Evolutionary conservation across 1,140 invertebrate genomes (phyloP), one percentile per base, ranked within the genome.

Genomic region (Dreissena rostriformis): DNA sequence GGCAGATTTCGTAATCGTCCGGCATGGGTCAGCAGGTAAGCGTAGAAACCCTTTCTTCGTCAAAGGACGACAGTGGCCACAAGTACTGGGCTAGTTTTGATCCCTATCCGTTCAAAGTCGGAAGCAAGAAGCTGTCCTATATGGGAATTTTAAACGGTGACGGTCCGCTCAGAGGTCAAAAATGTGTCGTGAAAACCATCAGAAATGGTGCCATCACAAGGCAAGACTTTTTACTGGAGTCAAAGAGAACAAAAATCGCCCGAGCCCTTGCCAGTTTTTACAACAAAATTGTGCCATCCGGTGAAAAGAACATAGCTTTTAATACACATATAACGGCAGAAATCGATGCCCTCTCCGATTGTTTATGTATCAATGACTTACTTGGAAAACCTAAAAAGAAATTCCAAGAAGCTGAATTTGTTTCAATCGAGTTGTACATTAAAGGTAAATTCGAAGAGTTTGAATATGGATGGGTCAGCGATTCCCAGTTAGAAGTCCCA

Each of bases 11-110:
- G 39, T 39, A 5, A 39, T 39, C 39, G 15, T 67, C 14, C 14
- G 67, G 8, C 11, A 84, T 84, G 82, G 82, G 82, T 71, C 74
- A 77, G 28, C 82, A 77, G 61, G 74, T 84, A 1, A 84, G 82
- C 51, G 82, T 84, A 12, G 82, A 84, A 51, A 84, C 82, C 11
- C 77, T 84, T 29, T 67, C 74, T n/a, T 84, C 82, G 4, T 68
- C 82, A 11, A 49, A 15, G 11, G 82, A 84, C 49, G 24, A 70
- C 17, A 75, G 82, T 66, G 85, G 85, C 4, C 61, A 86, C 53
- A 78, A 68, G 57, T 86, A 82, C 75, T 86, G 79, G 80, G 70
- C 81, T 2, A 86, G 85, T 55, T 86, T 86, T 70, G 85, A 86
- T 29, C 81, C 81, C 28, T 86, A 86, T 71, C 85, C 85, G 5